Conservation (phyloP, 2,797 vertebrate genomes). For the Cottoperca gobio region DNA sequence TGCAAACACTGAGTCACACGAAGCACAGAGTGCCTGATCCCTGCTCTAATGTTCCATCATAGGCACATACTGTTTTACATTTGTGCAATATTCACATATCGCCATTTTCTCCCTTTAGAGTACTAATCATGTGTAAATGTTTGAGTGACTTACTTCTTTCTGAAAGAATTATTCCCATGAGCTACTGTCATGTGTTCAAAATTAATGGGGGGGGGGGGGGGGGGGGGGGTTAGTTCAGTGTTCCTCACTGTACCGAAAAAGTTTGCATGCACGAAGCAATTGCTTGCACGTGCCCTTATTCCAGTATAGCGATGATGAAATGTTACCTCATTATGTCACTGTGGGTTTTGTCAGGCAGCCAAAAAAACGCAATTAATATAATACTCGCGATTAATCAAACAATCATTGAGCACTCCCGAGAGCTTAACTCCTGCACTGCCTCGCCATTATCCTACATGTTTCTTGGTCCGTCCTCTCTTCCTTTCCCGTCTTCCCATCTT, state of each 20-base stretch:
- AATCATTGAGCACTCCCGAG: constrained; percentile 34
- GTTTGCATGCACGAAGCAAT: constrained; percentile 23
- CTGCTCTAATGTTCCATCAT: not conserved
- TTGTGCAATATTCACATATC: not conserved
- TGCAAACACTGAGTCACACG: not conserved
- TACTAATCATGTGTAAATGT: not conserved
- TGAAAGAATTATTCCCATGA: not conserved
- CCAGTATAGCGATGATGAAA: constrained; percentile 45
- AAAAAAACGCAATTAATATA: constrained; percentile 34
- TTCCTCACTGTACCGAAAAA: not conserved
- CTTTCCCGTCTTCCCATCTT: constrained; percentile 29
- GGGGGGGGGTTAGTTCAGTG: too few species aligned
- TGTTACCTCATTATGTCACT: constrained; percentile 62
- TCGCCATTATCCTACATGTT: constrained; percentile 30
- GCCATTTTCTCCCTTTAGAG: not conserved
- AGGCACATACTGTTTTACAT: not conserved
- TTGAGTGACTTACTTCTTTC: not conserved
- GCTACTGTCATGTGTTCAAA: constrained; percentile 6
- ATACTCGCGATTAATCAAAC: constrained; percentile 55
- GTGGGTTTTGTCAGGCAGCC: constrained; percentile 52
- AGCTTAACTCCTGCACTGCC: constrained; percentile 29
- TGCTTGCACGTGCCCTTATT: constrained; percentile 7
- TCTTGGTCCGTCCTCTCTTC: constrained; percentile 15
- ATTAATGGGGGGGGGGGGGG: constrained; percentile 1
- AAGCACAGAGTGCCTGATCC: not conserved